These are phyloP conservation scores for Crotalus horridus DNA, from an alignment of 2,113 vertebrate species.

Conservation along the genomic window DNA sequence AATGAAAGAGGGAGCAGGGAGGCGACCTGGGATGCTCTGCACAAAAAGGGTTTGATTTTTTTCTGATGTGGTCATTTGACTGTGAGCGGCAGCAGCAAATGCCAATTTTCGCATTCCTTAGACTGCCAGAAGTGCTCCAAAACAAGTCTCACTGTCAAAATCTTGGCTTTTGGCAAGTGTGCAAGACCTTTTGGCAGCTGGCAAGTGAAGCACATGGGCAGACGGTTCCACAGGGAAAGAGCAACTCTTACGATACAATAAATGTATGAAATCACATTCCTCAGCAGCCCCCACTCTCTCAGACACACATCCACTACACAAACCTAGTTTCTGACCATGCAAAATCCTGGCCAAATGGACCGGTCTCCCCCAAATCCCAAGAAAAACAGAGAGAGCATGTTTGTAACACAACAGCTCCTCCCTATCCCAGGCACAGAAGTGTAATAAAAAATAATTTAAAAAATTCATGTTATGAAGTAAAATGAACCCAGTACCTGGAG, in stretches of 20 bases:
- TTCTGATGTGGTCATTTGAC: neutral
- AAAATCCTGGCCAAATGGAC: neutral
- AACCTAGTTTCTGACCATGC: neutral
- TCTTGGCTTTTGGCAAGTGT: neutral
- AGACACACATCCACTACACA: neutral
- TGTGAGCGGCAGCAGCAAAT: neutral
- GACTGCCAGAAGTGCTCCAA: neutral
- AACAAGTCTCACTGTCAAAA: neutral
- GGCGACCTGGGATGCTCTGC: neutral
- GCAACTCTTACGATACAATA: neutral
- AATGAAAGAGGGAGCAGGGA: neutral
- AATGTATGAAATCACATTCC: neutral
- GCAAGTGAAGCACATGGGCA: neutral
- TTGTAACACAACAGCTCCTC: neutral
- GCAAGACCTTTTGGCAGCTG: neutral
- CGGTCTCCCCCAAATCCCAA: neutral
- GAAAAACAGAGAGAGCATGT: neutral
- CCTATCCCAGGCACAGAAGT: neutral
- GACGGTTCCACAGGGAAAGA: neutral
- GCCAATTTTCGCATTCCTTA: neutral
- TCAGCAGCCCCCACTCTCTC: neutral
- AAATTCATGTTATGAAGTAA: neutral
- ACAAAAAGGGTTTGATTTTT: neutral
- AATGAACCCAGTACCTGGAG: conserved; percentile 80
- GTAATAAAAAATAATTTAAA: neutral